phyloP scores from a whole-genome alignment of 2,113 vertebrate genomes.

The Cichladusa arquata region DNA sequence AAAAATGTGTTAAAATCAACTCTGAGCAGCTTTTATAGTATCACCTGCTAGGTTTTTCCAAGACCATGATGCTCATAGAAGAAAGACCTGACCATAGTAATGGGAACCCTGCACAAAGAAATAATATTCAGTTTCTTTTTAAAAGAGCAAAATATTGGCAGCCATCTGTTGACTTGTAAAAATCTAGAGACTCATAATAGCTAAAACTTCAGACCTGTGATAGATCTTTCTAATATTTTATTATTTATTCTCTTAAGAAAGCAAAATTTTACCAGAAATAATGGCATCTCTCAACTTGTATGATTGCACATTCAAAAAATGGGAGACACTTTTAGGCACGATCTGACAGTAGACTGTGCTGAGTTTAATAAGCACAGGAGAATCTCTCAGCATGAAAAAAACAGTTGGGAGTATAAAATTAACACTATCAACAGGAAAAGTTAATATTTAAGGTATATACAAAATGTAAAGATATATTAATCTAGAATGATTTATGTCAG shows the following conservation, averaged over 20 bases:
- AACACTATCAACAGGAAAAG: not conserved
- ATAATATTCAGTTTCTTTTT: not conserved
- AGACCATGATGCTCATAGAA: not conserved
- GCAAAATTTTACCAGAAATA: not conserved
- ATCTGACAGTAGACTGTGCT: not conserved
- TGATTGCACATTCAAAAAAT: not conserved
- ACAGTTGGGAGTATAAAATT: too few species aligned
- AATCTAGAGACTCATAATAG: not conserved
- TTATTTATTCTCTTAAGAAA: not conserved
- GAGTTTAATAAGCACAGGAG: not conserved
- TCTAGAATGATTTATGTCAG: not conserved
- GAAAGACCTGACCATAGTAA: not conserved
- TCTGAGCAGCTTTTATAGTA: not conserved
- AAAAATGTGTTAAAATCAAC: not conserved
- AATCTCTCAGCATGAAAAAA: not conserved
- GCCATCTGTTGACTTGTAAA: not conserved
- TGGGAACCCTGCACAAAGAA: not conserved
- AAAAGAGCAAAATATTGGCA: not conserved
- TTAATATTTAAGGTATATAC: not conserved
- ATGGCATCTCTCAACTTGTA: not conserved
- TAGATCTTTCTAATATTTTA: not conserved
- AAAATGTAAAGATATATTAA: not conserved
- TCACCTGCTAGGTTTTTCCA: not conserved
- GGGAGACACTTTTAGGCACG: not conserved
- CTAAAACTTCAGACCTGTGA: not conserved